Percentiles rank a stretch among this genome's conserved stretches.
phyloP scores from a whole-genome alignment of 1,140 invertebrate species.

The Anoplophora glabripennis region DNA sequence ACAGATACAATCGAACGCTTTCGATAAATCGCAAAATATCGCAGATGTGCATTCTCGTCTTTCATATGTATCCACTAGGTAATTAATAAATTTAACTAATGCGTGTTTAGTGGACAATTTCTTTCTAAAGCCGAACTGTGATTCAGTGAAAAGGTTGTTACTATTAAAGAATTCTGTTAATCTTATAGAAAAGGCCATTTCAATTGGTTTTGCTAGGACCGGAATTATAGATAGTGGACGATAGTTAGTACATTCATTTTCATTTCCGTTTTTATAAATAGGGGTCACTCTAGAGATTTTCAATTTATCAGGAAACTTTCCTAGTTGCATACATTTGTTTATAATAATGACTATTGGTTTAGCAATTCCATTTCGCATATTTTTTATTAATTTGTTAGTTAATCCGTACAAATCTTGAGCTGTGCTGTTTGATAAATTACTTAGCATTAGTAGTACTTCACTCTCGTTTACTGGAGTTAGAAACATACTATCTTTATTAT shows the following conservation, averaged over 20 bases:
- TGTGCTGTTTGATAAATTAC: slow-evolving; percentile 5
- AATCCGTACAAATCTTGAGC: slow-evolving; percentile 8
- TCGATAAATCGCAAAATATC: slow-evolving; percentile 8
- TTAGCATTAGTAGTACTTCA: slow-evolving; percentile 2
- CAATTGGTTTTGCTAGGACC: slow-evolving; percentile 11
- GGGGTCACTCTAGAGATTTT: slow-evolving; percentile 9
- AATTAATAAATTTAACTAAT: slow-evolving; percentile 1
- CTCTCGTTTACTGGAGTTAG: neutral
- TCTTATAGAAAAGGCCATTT: slow-evolving; percentile 7
- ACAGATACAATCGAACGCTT: slow-evolving; percentile 4
- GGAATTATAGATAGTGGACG: slow-evolving; percentile 6
- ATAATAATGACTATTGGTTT: slow-evolving; percentile 10
- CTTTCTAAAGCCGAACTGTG: slow-evolving; percentile 3
- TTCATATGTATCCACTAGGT: slow-evolving; percentile 6
- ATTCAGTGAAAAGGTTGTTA: neutral
- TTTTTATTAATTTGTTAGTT: slow-evolving; percentile 15
- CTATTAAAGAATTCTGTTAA: neutral
- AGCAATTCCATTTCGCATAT: slow-evolving; percentile 4
- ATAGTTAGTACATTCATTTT: slow-evolving; percentile 2
- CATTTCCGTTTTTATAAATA: slow-evolving; percentile 7
- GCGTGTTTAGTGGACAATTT: slow-evolving; percentile 6
- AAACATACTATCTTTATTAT: neutral
- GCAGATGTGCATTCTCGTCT: neutral
- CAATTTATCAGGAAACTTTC: slow-evolving; percentile 5
- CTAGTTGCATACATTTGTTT: slow-evolving; percentile 10